A percentile compares a stretch with the other conserved stretches of the same genome.
phyloP scores from a whole-genome alignment of 2,113 vertebrate species.

The Carettochelys insculpta region DNA sequence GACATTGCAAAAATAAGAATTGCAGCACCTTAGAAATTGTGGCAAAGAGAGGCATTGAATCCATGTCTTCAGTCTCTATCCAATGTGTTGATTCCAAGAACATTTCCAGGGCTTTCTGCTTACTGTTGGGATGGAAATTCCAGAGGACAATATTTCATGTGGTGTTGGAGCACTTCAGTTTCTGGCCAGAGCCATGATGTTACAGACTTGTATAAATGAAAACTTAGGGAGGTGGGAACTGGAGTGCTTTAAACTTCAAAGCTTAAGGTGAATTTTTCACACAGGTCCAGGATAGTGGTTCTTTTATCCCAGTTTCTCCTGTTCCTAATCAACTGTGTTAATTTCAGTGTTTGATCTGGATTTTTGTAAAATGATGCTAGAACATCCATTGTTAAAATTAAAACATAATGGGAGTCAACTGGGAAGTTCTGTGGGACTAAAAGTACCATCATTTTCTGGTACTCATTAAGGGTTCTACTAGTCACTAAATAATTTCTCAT shows the following conservation, averaged over 20 bases:
- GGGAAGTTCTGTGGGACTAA: not conserved
- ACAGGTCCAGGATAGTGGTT: not conserved
- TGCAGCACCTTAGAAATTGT: not conserved
- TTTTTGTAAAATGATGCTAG: conserved; percentile 17
- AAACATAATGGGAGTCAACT: not conserved
- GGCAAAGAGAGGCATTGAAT: not conserved
- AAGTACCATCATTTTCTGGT: not conserved
- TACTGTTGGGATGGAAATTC: not conserved
- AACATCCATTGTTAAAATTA: not conserved
- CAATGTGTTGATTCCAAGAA: not conserved
- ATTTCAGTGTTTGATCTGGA: not conserved
- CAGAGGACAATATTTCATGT: not conserved
- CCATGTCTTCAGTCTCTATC: not conserved
- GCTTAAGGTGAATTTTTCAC: not conserved
- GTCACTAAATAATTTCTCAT: not conserved
- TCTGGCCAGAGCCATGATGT: not conserved
- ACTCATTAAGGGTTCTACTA: not conserved
- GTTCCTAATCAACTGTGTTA: not conserved
- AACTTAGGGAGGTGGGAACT: not conserved
- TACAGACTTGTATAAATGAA: not conserved
- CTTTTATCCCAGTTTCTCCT: not conserved
- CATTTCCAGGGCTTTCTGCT: not conserved
- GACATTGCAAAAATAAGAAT: not conserved
- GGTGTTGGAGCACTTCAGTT: not conserved
- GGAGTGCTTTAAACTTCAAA: not conserved